A percentile compares a stretch with the other conserved stretches of the same genome.
phyloP scores from a whole-genome alignment of 53 echinoderm and acorn worm genomes.

The Antedon mediterranea region DNA sequence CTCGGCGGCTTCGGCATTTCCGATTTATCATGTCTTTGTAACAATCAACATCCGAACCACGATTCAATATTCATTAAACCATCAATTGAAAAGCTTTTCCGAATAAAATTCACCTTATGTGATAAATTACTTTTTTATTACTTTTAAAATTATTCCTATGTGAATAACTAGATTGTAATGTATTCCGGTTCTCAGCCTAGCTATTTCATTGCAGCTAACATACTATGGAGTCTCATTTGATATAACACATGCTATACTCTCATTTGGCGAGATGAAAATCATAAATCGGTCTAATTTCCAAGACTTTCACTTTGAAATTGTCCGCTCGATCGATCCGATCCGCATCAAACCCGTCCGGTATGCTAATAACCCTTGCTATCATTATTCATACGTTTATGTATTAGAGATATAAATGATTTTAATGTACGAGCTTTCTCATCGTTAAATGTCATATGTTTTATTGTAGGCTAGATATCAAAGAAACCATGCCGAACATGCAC shows the following conservation, averaged over 20 bases:
- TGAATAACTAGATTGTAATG: neutral
- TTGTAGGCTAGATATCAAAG: too few relatives aligned
- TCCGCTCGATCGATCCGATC: neutral
- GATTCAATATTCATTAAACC: neutral
- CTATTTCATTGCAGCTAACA: neutral
- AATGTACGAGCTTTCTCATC: neutral
- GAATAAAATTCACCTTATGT: neutral
- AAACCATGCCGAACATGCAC: too few relatives aligned
- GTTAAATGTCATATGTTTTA: neutral
- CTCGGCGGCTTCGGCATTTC: neutral
- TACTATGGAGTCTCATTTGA: neutral
- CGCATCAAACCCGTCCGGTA: neutral
- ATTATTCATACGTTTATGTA: neutral
- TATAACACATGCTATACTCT: neutral
- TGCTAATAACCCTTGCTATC: neutral
- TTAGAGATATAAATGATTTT: neutral
- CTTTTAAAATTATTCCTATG: neutral
- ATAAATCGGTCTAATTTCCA: neutral
- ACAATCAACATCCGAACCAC: neutral
- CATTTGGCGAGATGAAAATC: neutral
- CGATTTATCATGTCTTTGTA: neutral
- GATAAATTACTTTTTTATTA: neutral
- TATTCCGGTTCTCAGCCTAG: neutral
- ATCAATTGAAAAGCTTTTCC: neutral
- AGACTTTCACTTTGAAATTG: neutral